Base-by-base conservation (phyloP, 2,113 vertebrate species). In the Atractosteus spatula region DNA sequence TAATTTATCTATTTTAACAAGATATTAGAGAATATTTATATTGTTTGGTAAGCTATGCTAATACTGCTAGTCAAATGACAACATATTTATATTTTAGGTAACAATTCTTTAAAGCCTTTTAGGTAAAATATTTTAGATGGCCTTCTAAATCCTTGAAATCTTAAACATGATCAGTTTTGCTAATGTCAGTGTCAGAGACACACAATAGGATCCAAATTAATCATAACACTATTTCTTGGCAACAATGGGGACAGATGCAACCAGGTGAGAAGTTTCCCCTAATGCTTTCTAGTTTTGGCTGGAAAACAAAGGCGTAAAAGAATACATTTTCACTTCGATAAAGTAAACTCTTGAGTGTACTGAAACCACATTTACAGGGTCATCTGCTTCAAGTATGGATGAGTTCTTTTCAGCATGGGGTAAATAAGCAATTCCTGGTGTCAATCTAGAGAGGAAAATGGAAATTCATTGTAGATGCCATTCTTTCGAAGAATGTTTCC, bases 401-500 rank as follows among this genome's bases (percentile, higher is more conserved):
- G 55, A 73, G 55, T 73, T 68, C 61, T 45, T 73, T 54, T 54
- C 66, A 73, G 51, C 45, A 62, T 41, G 10, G 29, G 72, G 66
- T 68, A 74, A 62, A 59, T 62, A 55, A 73, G 43, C 72, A 68
- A 61, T 68, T 68, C 62, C 44, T 74, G 51, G 56, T 62, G 55
- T 68, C 66, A n/a, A 68, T 68, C 7, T 4, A 70, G 74, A 74
- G 69, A 66, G 41, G 47, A 70, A 4, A 77, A 56, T 42, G 47
- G 29, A 66, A 62, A n/a, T 57, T 71, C 62, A 7, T 62, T 69
- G 71, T 55, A 66, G 72, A 74, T 44, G 59, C 71, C 64, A 70
- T 56, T 14, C 66, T 41, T 75, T 71, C 69, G 44, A n/a, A 43
- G 71, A 55, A 79, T 70, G 68, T 78, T 76, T 63, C 65, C 67